A percentile compares a stretch with the other conserved stretches of the same genome.
Evolutionary conservation across 2,888 invertebrate species (phyloP).

Genomic region (Xestia xanthographa): DNA sequence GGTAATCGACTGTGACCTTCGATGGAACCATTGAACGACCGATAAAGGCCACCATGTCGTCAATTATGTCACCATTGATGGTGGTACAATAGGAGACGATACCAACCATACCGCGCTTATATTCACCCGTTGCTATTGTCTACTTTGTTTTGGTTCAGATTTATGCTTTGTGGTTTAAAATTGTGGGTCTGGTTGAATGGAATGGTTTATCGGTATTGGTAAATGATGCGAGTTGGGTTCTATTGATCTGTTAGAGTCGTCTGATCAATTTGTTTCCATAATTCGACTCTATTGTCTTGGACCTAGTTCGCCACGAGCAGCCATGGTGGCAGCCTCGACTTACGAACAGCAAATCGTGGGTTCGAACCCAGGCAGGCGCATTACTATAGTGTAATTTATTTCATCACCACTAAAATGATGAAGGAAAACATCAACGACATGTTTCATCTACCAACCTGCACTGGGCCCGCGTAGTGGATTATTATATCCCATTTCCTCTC

Average conservation of each 20-base stretch:
- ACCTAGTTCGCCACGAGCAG: not conserved
- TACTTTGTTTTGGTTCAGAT: conserved; percentile 58
- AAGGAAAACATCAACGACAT: too few species aligned
- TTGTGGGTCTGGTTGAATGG: conserved; percentile 35
- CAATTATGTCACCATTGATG: conserved; percentile 77
- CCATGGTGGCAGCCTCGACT: too few species aligned
- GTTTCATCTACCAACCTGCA: too few species aligned
- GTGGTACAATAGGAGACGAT: conserved; percentile 72
- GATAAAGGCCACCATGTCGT: conserved; percentile 72
- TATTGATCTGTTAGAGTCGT: too few species aligned
- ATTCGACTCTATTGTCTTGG: too few species aligned
- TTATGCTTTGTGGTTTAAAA: conserved; percentile 56
- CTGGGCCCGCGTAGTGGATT: too few species aligned
- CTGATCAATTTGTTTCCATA: too few species aligned
- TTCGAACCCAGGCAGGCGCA: too few species aligned
- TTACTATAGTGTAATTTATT: too few species aligned
- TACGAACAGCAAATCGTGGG: too few species aligned
- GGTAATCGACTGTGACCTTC: conserved; percentile 74
- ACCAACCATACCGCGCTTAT: conserved; percentile 58
- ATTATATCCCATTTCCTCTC: too few species aligned
- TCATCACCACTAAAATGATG: too few species aligned
- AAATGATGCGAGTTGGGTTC: conserved; percentile 32
- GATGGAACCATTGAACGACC: conserved; percentile 66
- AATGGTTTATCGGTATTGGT: conserved; percentile 13
- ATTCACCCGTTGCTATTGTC: conserved; percentile 60